Evolutionary conservation across 2,113 vertebrate genomes (phyloP).

Genomic region (Erinaceus europaeus): DNA sequence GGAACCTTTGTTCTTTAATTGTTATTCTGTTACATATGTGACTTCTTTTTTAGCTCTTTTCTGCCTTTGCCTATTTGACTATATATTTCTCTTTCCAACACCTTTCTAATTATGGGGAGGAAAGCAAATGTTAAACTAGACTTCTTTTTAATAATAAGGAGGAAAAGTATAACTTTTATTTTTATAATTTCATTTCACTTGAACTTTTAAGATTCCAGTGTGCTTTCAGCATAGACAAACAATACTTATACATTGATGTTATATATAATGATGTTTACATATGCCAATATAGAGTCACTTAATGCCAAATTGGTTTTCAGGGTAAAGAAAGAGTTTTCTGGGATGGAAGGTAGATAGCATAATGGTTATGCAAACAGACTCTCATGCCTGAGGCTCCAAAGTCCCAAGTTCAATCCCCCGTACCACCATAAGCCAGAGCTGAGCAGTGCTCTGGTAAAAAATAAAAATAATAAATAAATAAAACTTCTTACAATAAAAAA

Average conservation of each 20-base stretch:
- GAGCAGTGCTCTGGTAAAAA: no score
- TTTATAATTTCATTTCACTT: conserved; percentile 32
- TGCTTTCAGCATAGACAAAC: conserved; percentile 42
- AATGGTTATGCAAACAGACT: no score
- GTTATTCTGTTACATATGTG: conserved; percentile 23
- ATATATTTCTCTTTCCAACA: conserved; percentile 44
- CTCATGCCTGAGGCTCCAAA: no score
- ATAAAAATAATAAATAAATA: no score
- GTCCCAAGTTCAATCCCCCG: no score
- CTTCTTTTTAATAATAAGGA: not conserved
- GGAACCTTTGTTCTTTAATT: conserved; percentile 33
- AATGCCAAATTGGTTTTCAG: not conserved
- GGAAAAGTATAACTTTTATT: conserved; percentile 33
- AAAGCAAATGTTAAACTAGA: conserved; percentile 37
- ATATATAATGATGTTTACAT: not conserved
- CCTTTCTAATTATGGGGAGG: conserved; percentile 41
- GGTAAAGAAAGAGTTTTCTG: conserved; percentile 11
- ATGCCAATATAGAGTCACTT: not conserved
- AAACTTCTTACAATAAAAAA: no score
- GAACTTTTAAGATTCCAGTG: not conserved
- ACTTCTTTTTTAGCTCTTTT: conserved; percentile 40
- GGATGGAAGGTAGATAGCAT: no score
- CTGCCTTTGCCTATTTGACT: conserved; percentile 26
- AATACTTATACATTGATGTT: not conserved
- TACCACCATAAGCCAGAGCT: no score